Base-by-base conservation (phyloP, 1,140 invertebrate species). In the Zaprionus inermis region DNA sequence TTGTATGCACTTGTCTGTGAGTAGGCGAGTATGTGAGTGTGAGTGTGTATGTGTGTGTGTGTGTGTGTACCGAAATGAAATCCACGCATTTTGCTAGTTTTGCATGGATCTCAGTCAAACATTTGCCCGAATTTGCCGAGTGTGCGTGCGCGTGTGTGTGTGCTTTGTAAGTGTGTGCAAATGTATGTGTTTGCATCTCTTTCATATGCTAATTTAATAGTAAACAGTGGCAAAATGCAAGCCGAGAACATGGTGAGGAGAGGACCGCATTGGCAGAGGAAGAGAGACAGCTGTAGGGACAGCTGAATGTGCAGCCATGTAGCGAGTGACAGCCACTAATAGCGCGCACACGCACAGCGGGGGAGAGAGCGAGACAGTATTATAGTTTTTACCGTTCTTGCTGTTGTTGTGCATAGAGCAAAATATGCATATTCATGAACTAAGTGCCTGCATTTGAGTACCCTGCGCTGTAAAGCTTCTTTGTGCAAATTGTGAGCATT, bases 171-270 rank as follows among this genome's bases (percentile, higher is more conserved):
- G 20, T 46, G 16, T 69, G 61, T 44, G 11, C 36, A 36, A n/a
- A 30, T 61, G 61, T 66, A 58, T 73, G 22, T 38, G 74, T 22
- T 38, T 56, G 52, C 28, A 63, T 61, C 60, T 76, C 78, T 81
- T 80, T 81, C 63, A 81, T 80, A 80, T 80, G 78, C 67, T 76
- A 76, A 81, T 81, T 80, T 81, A 58, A 76, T 80, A 80, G 78
- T 79, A 79, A 79, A 79, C 78, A 79, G 76, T 70, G 71, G 41
- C 76, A 56, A 52, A 79, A 79, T 28, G 58, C 60, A 46, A 58
- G 56, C 54, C 46, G 65, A 65, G 55, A 49, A 73, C 76, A 63
- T 73, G 61, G 54, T 38, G 32, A 22, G 30, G 11, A 32, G 58
- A 32, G 58, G 32, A 49, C 36, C 14, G 6, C 41, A 64, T 10